Conservation (phyloP, 2,113 vertebrate genomes). For the Sinocyclocheilus anophthalmus region DNA sequence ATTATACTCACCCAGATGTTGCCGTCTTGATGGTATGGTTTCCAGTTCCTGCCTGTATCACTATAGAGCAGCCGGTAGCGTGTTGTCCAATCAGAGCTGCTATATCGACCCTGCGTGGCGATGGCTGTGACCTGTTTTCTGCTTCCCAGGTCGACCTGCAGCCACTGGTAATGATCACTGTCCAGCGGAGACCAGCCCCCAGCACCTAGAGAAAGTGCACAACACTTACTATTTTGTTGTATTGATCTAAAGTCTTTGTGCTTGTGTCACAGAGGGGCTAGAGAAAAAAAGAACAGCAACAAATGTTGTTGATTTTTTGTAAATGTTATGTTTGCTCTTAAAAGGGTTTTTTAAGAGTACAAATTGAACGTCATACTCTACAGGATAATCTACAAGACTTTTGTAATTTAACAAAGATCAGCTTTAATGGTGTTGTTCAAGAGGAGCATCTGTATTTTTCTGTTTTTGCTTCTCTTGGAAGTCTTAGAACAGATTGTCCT, state of each 20-base stretch:
- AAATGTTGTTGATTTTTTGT: not conserved
- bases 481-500: conserved; percentile 13
- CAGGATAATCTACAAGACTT: not conserved
- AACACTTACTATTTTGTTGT: conserved; percentile 34
- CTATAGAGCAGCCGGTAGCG: conserved; percentile 94
- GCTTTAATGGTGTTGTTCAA: conserved; percentile 1
- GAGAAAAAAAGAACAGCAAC: conserved; percentile 10
- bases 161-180: conserved; percentile 96
- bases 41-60: conserved; percentile 95
- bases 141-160: conserved; percentile 91
- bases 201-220: conserved; percentile 78
- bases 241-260: conserved; percentile 25
- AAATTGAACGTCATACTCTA: not conserved
- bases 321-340: not conserved
- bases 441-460: not conserved
- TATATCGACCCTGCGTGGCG: conserved; percentile 95
- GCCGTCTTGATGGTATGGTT: conserved; percentile 94
- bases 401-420: not conserved
- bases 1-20: conserved; percentile 92
- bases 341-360: not conserved
- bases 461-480: not conserved
- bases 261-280: not conserved
- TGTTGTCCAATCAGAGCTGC: conserved; percentile 96
- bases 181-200: conserved; percentile 96
- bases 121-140: conserved; percentile 89